Base-by-base conservation (phyloP, 2,888 invertebrate genomes). In the Ceraclea dissimilis region DNA sequence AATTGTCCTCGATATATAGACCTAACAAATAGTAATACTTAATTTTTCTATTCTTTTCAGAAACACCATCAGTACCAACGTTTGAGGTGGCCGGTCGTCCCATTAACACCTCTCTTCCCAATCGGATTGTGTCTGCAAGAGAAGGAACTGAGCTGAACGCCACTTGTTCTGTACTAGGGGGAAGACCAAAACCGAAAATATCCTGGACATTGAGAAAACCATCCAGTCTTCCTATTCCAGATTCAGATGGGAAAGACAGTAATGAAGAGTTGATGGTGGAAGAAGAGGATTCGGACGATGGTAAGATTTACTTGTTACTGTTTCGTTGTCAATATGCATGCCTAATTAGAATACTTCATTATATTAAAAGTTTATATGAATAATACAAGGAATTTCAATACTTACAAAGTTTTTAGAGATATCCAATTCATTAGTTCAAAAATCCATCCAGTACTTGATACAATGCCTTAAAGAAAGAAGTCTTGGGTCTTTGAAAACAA, bases 141-240 rank as follows among this genome's bases (percentile, higher is more conserved):
- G 88, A 88, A 68, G 86, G 86, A 67, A 83, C 84, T 49, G 82
- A 85, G 65, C 71, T 88, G 59, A 82, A 82, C 55, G 78, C 88
- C 62, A 82, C 85, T 63, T 88, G 88, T 67, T 81, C 86, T 18
- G 86, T 85, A 61, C 85, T 86, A 67, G 86, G 86, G 62, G 87
- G 87, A 21, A 85, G 86, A 66, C 88, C 88, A 0, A 81, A 82
- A 26, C 84, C 86, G 17, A 76, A 81, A 43, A n/a, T 59, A 8
- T 26, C 59, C 8, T 61, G 54, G 54, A 34, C 34, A 11, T 18
- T 54, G 16, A 18, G 49, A 8, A 54, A 49, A 22, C 48, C 49
- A 1, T 39, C n/a, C 10, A 21, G 20, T 20, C 47, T 6, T n/a
- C 39, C 22, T 22, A 34, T 49, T 6, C 34, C 19, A 0, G 34